Percentiles rank a stretch among this genome's conserved stretches.
Evolutionary conservation across 2,113 vertebrate genomes (phyloP).

Genomic region (Mugil cephalus): DNA sequence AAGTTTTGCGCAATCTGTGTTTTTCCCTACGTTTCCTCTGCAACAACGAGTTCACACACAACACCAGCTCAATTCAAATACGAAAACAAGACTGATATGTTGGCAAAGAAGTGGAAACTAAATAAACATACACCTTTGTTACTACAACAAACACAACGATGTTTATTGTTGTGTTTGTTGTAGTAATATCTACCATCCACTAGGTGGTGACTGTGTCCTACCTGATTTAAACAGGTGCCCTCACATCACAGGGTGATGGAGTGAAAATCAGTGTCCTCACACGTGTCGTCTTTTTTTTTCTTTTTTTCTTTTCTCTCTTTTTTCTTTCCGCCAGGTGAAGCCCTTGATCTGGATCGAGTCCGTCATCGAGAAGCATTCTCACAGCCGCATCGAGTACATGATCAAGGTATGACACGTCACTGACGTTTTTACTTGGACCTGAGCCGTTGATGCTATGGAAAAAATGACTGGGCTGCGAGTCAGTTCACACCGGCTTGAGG

Average conservation of each 20-base stretch:
- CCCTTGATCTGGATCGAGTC: constrained; percentile 99
- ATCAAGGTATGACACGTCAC: constrained; percentile 88
- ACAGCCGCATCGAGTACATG: constrained; percentile 99
- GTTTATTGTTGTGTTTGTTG: too few relatives aligned
- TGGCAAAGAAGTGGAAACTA: not conserved
- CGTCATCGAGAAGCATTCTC: constrained; percentile 98
- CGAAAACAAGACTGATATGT: not conserved
- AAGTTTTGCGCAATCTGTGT: constrained; percentile 17
- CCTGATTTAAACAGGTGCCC: not conserved
- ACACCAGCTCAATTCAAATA: not conserved
- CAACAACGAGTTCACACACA: not conserved
- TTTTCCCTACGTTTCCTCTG: constrained; percentile 31
- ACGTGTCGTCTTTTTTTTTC: not conserved
- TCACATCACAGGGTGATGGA: not conserved
- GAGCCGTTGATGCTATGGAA: not conserved
- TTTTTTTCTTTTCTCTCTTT: too few relatives aligned
- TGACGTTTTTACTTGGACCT: not conserved
- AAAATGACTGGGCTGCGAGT: not conserved
- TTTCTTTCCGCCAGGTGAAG: too few relatives aligned
- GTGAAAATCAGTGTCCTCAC: not conserved
- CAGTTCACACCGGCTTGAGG: not conserved
- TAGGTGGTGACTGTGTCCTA: constrained; percentile 51
- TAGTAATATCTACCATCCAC: constrained; percentile 28
- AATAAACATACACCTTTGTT: not conserved
- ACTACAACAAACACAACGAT: too few relatives aligned